Conservation (phyloP, 2,797 vertebrate species). For the Harpagifer antarcticus region DNA sequence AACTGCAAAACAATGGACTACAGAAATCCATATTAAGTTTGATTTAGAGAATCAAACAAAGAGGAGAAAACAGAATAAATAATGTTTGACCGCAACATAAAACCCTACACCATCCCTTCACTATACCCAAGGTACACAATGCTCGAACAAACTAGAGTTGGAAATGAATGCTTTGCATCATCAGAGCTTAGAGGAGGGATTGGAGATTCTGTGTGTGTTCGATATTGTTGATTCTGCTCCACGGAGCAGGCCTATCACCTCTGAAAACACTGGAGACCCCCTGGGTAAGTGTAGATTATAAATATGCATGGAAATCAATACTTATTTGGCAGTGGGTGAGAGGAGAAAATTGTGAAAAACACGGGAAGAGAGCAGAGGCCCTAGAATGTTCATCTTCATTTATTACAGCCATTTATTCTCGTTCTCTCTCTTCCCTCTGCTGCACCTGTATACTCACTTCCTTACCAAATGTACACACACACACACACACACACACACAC, state of each 20-base stretch:
- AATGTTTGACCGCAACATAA: constrained; percentile 35
- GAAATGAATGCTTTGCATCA: constrained; percentile 66
- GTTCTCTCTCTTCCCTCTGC: constrained; percentile 52
- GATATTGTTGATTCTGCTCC: constrained; percentile 75
- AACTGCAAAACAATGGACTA: constrained; percentile 3
- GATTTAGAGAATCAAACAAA: constrained; percentile 25
- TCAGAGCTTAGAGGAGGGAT: constrained; percentile 59
- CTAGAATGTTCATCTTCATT: constrained; percentile 80
- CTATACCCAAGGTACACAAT: constrained; percentile 31
- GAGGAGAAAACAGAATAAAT: constrained; percentile 31
- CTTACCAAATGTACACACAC: background rate
- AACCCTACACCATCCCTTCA: constrained; percentile 37
- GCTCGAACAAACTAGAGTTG: constrained; percentile 21
- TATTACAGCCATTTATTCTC: constrained; percentile 79
- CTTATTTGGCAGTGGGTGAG: constrained; percentile 74
- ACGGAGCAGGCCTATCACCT: constrained; percentile 67
- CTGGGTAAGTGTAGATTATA: constrained; percentile 72
- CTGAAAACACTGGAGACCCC: constrained; percentile 76
- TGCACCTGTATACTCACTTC: constrained; percentile 45
- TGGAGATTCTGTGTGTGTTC: constrained; percentile 56
- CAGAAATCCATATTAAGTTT: constrained; percentile 11
- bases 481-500: constrained; percentile 26
- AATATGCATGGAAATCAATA: constrained; percentile 86
- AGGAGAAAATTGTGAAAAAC: constrained; percentile 69
- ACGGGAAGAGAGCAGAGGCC: constrained; percentile 64